Evolutionary conservation across 2,888 invertebrate genomes (phyloP).

Genomic region (Slavum lentiscoides): DNA sequence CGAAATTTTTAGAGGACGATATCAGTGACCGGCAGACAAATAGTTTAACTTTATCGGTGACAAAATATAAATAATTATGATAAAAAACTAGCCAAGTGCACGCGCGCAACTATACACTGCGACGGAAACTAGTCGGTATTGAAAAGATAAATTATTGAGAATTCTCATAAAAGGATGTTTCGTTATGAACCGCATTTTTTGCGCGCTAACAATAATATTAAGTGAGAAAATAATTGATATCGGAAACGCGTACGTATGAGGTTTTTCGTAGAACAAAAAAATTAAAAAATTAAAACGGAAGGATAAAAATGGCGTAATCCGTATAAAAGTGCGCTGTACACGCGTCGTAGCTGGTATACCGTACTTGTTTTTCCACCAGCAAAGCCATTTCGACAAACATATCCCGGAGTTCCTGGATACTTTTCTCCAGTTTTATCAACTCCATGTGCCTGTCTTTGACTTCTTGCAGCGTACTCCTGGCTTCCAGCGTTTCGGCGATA

Average conservation of each 20-base stretch:
- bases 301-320: not conserved
- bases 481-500: slow-evolving; percentile 77
- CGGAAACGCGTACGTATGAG: not conserved
- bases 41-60: no score
- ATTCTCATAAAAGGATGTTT: not conserved
- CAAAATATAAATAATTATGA: not conserved
- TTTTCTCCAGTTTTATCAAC: slow-evolving; percentile 77
- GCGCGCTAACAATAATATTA: not conserved
- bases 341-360: not conserved
- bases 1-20: no score
- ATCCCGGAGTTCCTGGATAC: slow-evolving; percentile 76
- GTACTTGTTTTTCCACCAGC: slow-evolving; percentile 75
- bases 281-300: not conserved
- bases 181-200: not conserved
- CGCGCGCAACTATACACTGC: not conserved
- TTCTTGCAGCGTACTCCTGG: slow-evolving; percentile 73
- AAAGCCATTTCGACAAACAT: slow-evolving; percentile 83
- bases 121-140: not conserved
- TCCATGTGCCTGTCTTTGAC: slow-evolving; percentile 82
- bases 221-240: not conserved
- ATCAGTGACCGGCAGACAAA: no score
- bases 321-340: not conserved
- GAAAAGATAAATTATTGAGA: not conserved
- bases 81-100: not conserved
- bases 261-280: not conserved